Percentiles rank a stretch among this genome's conserved stretches.
These are phyloP conservation scores for Drosophila trichaetosa DNA, from an alignment of 2,888 invertebrate species.

Conservation along the genomic window DNA sequence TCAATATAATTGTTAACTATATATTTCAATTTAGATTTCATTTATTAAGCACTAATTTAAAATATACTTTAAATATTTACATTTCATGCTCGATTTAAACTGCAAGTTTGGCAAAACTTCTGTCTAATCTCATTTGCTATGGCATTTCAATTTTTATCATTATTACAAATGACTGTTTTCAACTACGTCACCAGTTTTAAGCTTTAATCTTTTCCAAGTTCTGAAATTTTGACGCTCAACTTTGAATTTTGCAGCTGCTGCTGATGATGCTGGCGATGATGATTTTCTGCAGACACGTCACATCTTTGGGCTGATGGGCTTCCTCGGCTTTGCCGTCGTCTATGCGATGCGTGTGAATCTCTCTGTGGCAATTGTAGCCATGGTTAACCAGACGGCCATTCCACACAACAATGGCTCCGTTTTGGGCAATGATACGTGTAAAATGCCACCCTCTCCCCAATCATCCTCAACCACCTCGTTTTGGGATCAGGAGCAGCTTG, in stretches of 20 bases:
- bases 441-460: constrained; percentile 84
- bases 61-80: neutral
- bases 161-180: neutral
- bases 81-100: neutral
- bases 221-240: neutral
- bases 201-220: neutral
- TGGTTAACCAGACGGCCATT: constrained; percentile 92
- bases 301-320: constrained; percentile 93
- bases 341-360: constrained; percentile 96
- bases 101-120: neutral
- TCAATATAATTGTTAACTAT: neutral
- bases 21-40: neutral
- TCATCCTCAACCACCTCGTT: neutral
- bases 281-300: constrained; percentile 88
- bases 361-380: constrained; percentile 97
- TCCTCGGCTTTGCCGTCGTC: constrained; percentile 94
- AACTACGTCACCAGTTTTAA: neutral
- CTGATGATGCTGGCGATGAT: constrained; percentile 57
- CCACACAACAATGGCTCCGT: constrained; percentile 85
- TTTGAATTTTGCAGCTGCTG: constrained; percentile 9
- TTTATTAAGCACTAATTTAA: neutral
- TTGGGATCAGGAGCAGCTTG: neutral
- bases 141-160: neutral
- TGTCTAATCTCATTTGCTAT: neutral
- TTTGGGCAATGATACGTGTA: constrained; percentile 86